Base-by-base conservation (phyloP, 2,797 vertebrate genomes). In the Gymnoscopelus microlampas region DNA sequence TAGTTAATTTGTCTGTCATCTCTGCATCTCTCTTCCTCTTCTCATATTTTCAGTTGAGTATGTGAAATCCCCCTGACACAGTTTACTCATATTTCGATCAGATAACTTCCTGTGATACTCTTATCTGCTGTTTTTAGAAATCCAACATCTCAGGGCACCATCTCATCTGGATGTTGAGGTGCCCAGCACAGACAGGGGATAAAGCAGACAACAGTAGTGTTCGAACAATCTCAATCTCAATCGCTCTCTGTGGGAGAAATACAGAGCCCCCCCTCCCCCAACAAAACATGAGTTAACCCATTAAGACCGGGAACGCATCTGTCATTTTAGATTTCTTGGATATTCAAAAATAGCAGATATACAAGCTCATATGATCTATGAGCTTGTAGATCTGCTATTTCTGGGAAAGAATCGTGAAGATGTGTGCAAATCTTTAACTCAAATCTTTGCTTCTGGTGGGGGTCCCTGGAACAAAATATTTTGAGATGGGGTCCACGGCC, bases 171-270 rank as follows among this genome's bases (percentile, higher is more conserved):
- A 80, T 64, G 77, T 68, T 26, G 70, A 86, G 84, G 83, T 80
- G 81, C 73, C 76, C 44, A 51, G 70, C 70, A 35, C 74, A 70
- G 82, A 86, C 77, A 74, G 79, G 85, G 81, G 85, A 88, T 87
- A 76, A 81, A 63, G 39, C 50, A 70, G 39, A 80, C 12, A 50
- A 80, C 81, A 57, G 81, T 69, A 70, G 69, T 70, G 61, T 68
- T 73, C 70, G 69, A 71, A 70, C 68, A 19, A 39, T 44, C 39
- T 44, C 39, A 44, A 44, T 44, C 39, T 44, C 39, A 10, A 44
- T 44, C 39, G 9, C 39, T 44, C 19, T 54, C 7, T 54, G 19
- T 54, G 19, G 23, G 39, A 44, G 39, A 8, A 44, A 8, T 8
- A 44, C 39, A 7, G 39, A 44, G 39, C 39, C 39, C 7, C 9